A percentile compares a stretch with the other conserved stretches of the same genome.
These are phyloP conservation scores for Cairina moschata DNA, from an alignment of 2,113 vertebrate genomes.

Conservation along the genomic window DNA sequence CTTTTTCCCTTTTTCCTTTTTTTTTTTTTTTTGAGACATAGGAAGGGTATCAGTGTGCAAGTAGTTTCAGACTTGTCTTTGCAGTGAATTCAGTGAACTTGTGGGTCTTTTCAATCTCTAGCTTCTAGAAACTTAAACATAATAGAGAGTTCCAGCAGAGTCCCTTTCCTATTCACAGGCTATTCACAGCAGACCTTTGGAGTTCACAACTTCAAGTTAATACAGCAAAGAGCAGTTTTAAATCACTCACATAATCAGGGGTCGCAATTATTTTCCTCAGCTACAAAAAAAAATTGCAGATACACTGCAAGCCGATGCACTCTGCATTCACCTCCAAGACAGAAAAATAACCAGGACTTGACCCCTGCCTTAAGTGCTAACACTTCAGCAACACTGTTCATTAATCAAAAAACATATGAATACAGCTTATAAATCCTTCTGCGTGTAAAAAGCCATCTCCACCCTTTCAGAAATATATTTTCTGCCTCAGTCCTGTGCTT, in stretches of 20 bases:
- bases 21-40: conserved; percentile 16
- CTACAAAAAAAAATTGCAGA: not conserved
- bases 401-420: conserved; percentile 32
- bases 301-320: not conserved
- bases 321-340: conserved; percentile 1
- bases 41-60: not conserved
- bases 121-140: conserved; percentile 53
- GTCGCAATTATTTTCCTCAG: conserved; percentile 39
- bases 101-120: conserved; percentile 39
- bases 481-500: not conserved
- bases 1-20: not conserved
- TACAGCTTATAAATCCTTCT: conserved; percentile 5
- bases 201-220: conserved; percentile 56
- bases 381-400: conserved; percentile 17
- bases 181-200: conserved; percentile 47
- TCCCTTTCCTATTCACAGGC: conserved; percentile 48
- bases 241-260: conserved; percentile 39
- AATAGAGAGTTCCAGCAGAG: conserved; percentile 58
- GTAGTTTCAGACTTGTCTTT: conserved; percentile 20
- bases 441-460: not conserved
- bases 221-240: conserved; percentile 47
- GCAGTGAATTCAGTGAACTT: conserved; percentile 42
- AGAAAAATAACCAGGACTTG: conserved; percentile 34
- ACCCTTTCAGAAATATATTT: not conserved
- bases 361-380: conserved; percentile 25